Conservation (phyloP, 2,888 invertebrate species). For the Hofmannophila pseudospretella region DNA sequence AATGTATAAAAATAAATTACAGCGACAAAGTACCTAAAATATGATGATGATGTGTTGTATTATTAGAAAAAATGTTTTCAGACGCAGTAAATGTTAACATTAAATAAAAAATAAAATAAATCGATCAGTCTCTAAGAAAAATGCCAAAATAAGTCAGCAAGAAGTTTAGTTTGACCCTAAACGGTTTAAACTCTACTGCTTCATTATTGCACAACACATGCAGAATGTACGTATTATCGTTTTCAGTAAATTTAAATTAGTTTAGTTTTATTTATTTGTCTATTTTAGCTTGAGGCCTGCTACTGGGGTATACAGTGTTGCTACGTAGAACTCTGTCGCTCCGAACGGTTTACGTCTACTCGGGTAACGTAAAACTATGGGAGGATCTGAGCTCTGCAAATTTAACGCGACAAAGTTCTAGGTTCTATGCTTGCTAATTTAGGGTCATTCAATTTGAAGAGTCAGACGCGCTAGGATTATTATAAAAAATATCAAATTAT, state of each 20-base stretch:
- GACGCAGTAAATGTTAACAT: conserved; percentile 27
- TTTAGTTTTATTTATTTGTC: conserved; percentile 27
- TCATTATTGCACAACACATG: conserved; percentile 74
- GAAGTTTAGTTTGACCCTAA: conserved; percentile 49
- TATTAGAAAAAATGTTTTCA: too few relatives aligned
- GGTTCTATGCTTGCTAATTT: conserved; percentile 19
- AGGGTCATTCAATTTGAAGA: conserved; percentile 33
- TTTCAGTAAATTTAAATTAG: conserved; percentile 23
- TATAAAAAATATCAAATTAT: conserved; percentile 62
- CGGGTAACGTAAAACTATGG: conserved; percentile 16
- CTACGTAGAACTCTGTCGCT: conserved; percentile 41
- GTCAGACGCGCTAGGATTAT: conserved; percentile 30
- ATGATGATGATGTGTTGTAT: too few relatives aligned
- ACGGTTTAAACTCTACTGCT: conserved; percentile 42
- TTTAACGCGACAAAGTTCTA: conserved; percentile 24
- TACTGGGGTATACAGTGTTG: conserved; percentile 27
- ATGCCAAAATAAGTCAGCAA: conserved; percentile 54
- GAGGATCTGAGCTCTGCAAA: conserved; percentile 28
- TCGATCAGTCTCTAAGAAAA: conserved; percentile 54
- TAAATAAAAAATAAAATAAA: conserved; percentile 22
- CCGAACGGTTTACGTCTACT: conserved; percentile 25
- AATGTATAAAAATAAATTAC: too few relatives aligned
- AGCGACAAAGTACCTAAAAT: too few relatives aligned
- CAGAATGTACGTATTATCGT: conserved; percentile 68
- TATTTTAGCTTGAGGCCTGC: conserved; percentile 37